Evolutionary conservation across 2,888 invertebrate genomes (phyloP).

Genomic region (Epinotia demarniana): DNA sequence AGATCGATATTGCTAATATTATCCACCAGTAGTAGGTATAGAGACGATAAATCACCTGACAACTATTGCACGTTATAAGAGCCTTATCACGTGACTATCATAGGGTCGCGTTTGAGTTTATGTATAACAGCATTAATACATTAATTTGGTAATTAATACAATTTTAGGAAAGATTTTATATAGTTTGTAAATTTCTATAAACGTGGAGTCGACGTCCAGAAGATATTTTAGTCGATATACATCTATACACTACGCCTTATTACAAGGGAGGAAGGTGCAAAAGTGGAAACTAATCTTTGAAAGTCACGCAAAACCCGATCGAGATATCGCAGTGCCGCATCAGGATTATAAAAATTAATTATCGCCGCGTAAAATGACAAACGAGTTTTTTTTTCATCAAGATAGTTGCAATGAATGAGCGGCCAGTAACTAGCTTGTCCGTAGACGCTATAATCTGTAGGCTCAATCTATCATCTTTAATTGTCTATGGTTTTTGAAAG

Average conservation of each 20-base stretch:
- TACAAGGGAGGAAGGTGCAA: background rate
- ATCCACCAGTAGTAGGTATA: background rate
- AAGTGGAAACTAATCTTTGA: background rate
- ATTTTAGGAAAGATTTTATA: too few species aligned
- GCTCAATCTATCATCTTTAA: constrained; percentile 23
- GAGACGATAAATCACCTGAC: too few species aligned
- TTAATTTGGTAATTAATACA: too few species aligned
- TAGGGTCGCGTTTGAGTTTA: too few species aligned
- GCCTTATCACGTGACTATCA: too few species aligned
- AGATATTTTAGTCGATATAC: background rate
- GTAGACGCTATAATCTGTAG: constrained; percentile 15
- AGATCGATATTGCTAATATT: too few species aligned
- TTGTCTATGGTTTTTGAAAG: constrained; percentile 24
- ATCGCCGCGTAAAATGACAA: constrained; percentile 11
- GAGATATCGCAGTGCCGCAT: constrained; percentile 4
- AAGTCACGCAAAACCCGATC: constrained; percentile 8
- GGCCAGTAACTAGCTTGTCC: constrained; percentile 12
- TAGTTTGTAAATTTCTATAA: background rate
- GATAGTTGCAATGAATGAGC: constrained; percentile 6
- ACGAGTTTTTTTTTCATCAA: constrained; percentile 9
- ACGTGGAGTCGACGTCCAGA: background rate
- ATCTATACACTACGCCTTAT: background rate
- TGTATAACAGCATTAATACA: too few species aligned
- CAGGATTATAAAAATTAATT: constrained; percentile 20
- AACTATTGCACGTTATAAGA: too few species aligned